phyloP scores from a whole-genome alignment of 2,797 vertebrate genomes.

The Poecilia gillii region DNA sequence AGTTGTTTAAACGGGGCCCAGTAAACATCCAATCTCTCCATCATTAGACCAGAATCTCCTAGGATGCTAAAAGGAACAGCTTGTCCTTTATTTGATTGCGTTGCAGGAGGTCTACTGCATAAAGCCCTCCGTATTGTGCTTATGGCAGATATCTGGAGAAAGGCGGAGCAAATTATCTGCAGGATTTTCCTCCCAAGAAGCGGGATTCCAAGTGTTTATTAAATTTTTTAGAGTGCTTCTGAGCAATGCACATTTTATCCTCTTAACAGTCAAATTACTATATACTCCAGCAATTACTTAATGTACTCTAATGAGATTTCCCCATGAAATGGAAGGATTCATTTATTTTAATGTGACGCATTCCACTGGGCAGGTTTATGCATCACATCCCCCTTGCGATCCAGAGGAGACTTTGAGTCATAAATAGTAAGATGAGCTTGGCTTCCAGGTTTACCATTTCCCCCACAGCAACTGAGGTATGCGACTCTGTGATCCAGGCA shows the following conservation, averaged over 20 bases:
- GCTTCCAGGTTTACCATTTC: slow-evolving; percentile 50
- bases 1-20: slow-evolving; percentile 46
- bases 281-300: slow-evolving; percentile 87
- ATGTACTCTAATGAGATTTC: slow-evolving; percentile 89
- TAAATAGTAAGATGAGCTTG: slow-evolving; percentile 73
- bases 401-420: slow-evolving; percentile 65
- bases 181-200: slow-evolving; percentile 70
- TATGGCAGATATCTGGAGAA: slow-evolving; percentile 44
- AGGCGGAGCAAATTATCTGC: slow-evolving; percentile 69
- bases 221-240: slow-evolving; percentile 87
- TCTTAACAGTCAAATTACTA: slow-evolving; percentile 88
- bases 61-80: slow-evolving; percentile 38
- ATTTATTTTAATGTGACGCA: slow-evolving; percentile 85
- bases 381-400: slow-evolving; percentile 61
- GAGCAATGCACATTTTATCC: slow-evolving; percentile 85
- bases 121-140: slow-evolving; percentile 58
- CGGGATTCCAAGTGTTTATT: slow-evolving; percentile 78
- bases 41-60: slow-evolving; percentile 48
- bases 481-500: slow-evolving; percentile 55
- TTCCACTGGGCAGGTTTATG: slow-evolving; percentile 75
- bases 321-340: slow-evolving; percentile 83
- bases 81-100: slow-evolving; percentile 43
- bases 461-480: slow-evolving; percentile 52
- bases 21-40: slow-evolving; percentile 49
- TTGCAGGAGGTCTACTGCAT: slow-evolving; percentile 48